Evolutionary conservation across 2,888 invertebrate species (phyloP).

Genomic region (Amiota minor): DNA sequence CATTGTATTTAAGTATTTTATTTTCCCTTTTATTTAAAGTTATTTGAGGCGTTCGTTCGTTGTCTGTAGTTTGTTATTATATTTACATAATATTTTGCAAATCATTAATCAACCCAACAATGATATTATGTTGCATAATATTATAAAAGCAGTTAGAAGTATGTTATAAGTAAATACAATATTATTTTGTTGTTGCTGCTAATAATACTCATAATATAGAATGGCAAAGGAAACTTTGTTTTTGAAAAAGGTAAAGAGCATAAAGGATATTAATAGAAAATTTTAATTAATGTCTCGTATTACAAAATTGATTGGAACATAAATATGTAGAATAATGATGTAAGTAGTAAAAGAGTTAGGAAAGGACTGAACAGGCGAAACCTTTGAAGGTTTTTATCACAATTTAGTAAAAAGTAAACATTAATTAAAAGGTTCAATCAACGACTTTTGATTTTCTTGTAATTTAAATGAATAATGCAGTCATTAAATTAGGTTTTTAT

Average conservation of each 20-base stretch:
- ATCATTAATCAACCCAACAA: constrained; percentile 68
- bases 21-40: constrained; percentile 34
- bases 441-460: too few species aligned
- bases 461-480: too few species aligned
- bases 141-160: constrained; percentile 30
- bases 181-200: constrained; percentile 40
- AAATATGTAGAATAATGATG: too few species aligned
- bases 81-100: constrained; percentile 53
- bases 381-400: too few species aligned
- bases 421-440: too few species aligned
- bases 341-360: too few species aligned
- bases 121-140: constrained; percentile 66
- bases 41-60: background rate
- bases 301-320: constrained; percentile 41
- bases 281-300: constrained; percentile 67
- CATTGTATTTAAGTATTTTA: background rate
- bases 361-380: too few species aligned
- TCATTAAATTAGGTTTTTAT: too few species aligned
- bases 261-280: constrained; percentile 38
- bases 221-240: too few species aligned
- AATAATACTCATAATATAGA: too few species aligned
- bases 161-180: constrained; percentile 8
- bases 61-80: constrained; percentile 49
- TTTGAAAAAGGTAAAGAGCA: too few species aligned
- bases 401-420: too few species aligned